Conservation (phyloP, 2,113 vertebrate genomes). For the Mobula hypostoma region DNA sequence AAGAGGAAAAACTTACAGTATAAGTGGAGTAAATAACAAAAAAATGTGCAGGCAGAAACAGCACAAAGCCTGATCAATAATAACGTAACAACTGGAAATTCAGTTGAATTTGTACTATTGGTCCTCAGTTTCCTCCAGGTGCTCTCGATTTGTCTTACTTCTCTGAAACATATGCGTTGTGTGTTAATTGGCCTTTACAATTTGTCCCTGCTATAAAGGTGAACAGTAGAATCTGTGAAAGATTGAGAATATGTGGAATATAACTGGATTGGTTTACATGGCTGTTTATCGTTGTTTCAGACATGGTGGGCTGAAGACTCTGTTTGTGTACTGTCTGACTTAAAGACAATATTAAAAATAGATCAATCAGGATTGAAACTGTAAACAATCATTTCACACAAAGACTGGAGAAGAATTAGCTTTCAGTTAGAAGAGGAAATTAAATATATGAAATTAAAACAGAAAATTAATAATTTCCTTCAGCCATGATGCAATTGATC, state of each 20-base stretch:
- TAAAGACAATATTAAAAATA: not conserved
- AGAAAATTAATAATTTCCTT: not conserved
- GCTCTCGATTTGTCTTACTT: too few species aligned
- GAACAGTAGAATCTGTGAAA: too few species aligned
- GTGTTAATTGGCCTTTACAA: too few species aligned
- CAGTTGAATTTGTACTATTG: not conserved
- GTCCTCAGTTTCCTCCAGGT: not conserved
- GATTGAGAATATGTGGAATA: too few species aligned
- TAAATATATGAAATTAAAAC: not conserved
- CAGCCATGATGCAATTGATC: not conserved
- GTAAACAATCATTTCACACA: not conserved
- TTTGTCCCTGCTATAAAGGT: too few species aligned
- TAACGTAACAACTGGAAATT: not conserved
- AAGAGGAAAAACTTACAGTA: not conserved
- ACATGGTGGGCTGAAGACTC: too few species aligned
- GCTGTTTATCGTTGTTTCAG: too few species aligned
- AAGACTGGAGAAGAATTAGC: not conserved
- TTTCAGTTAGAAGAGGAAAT: not conserved
- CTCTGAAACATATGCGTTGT: too few species aligned
- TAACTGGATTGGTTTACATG: too few species aligned
- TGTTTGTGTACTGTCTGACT: too few species aligned
- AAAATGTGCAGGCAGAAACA: not conserved
- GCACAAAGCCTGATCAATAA: not conserved
- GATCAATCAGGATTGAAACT: not conserved
- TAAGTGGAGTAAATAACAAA: not conserved